These are phyloP conservation scores for Octopus sinensis DNA, from an alignment of 1,140 invertebrate species.

Conservation along the genomic window DNA sequence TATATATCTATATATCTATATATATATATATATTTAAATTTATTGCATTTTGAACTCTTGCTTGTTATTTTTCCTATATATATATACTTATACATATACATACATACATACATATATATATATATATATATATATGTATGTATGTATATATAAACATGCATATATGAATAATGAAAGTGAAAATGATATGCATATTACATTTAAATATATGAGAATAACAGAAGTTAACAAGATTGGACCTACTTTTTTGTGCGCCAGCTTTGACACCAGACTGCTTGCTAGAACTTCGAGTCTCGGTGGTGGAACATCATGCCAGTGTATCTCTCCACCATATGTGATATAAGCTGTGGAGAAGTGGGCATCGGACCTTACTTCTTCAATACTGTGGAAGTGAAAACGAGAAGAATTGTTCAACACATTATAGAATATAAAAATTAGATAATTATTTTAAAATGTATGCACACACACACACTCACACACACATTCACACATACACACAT, in stretches of 20 bases:
- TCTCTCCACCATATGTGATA: background rate
- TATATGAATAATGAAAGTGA: background rate
- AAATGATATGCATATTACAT: background rate
- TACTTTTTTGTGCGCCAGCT: background rate
- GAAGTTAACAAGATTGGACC: background rate
- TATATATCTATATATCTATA: too few species aligned
- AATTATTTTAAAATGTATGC: background rate
- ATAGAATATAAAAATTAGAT: too few species aligned
- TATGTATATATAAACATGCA: background rate
- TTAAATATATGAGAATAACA: too few species aligned
- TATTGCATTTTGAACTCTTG: too few species aligned
- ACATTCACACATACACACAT: constrained; percentile 1
- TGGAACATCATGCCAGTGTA: background rate
- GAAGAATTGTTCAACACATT: too few species aligned
- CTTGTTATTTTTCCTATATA: too few species aligned
- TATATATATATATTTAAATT: too few species aligned
- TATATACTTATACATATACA: background rate
- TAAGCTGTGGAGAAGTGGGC: background rate
- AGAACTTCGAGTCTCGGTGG: background rate
- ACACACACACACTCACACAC: background rate
- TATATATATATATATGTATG: background rate
- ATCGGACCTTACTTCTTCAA: too few species aligned
- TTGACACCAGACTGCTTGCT: background rate
- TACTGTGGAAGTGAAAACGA: too few species aligned
- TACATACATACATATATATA: background rate